Base-by-base conservation (phyloP, 2,888 invertebrate genomes). In the Hyposoter didymator region DNA sequence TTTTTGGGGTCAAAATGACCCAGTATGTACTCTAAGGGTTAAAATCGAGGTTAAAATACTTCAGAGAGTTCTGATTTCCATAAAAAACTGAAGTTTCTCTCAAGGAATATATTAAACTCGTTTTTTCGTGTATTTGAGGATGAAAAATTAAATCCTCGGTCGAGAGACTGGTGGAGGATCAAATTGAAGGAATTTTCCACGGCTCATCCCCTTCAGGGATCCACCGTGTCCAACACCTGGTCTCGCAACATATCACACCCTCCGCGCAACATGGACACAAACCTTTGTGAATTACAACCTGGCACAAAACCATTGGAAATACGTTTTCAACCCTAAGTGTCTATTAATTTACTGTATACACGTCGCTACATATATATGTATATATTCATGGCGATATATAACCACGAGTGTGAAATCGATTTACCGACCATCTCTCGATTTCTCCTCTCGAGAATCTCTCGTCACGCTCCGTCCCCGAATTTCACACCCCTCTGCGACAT, bases 351-450 rank as follows among this genome's bases (percentile, higher is more conserved):
- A 81, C 80, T 80, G 45, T 55, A 79, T 55, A 90, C 88, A 90
- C 39, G 55, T 45, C 28, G 35, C 52, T 35, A 8, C 19, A 32
- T 12, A 32, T 49, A 28, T 62, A 45, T 45, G 32, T 28, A 47
- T 39, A 32, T 32, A 32, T 52, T 52, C 19, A 22, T 39, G 14
- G 32, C 12, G 62, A 47, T 49, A 64, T 22, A 52, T 87, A 90
- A 88, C 88, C 88, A 76, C 89, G 90, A 90, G 91, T 89, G 90
- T 90, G 89, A 92, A 91, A 92, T 92, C 91, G 91, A 91, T 91
- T 91, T 88, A 85, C 72, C 80, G 72, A 81, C 76, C 80, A 74
- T 85, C 83, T 85, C 78, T 81, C 75, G 64, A 76, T 75, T 70
- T 62, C 17, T 78, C 80, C 78, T 78, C 78, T 81, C 70, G 78